phyloP scores from a whole-genome alignment of 1,140 invertebrate genomes.

The Pissodes strobi region DNA sequence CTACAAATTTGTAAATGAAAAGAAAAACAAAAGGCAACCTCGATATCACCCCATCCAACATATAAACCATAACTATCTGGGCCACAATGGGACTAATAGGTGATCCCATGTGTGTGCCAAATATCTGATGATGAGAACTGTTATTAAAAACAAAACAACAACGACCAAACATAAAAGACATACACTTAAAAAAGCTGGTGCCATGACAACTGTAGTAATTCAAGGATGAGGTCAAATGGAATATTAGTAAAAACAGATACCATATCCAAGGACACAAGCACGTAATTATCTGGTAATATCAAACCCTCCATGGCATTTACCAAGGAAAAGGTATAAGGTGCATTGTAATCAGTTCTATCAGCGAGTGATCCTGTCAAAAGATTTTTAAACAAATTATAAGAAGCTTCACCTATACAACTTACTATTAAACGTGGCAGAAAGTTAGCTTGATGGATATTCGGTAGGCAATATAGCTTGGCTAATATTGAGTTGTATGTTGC shows the following conservation, averaged over 20 bases:
- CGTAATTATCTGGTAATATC: slow-evolving; percentile 1
- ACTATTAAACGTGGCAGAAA: slow-evolving; percentile 12
- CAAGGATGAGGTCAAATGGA: background rate
- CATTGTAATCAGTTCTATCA: slow-evolving; percentile 3
- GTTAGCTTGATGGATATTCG: slow-evolving; percentile 13
- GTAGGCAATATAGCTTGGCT: background rate
- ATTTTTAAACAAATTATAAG: too few species aligned
- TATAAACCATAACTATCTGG: background rate
- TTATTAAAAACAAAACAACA: slow-evolving; percentile 11
- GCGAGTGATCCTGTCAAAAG: background rate
- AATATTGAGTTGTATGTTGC: too few species aligned
- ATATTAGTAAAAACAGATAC: slow-evolving; percentile 7
- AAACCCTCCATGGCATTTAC: background rate
- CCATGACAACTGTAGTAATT: too few species aligned
- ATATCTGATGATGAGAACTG: slow-evolving; percentile 1
- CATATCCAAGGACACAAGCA: slow-evolving; percentile 9
- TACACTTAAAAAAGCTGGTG: background rate
- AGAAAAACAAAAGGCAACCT: background rate
- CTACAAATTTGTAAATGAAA: slow-evolving; percentile 3
- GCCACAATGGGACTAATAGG: background rate
- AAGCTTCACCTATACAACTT: background rate
- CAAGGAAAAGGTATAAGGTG: background rate
- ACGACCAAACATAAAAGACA: slow-evolving; percentile 5
- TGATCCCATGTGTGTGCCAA: slow-evolving; percentile 2
- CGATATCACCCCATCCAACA: background rate